Conservation (phyloP, 2,888 invertebrate species). For the Nomada hirtipes region DNA sequence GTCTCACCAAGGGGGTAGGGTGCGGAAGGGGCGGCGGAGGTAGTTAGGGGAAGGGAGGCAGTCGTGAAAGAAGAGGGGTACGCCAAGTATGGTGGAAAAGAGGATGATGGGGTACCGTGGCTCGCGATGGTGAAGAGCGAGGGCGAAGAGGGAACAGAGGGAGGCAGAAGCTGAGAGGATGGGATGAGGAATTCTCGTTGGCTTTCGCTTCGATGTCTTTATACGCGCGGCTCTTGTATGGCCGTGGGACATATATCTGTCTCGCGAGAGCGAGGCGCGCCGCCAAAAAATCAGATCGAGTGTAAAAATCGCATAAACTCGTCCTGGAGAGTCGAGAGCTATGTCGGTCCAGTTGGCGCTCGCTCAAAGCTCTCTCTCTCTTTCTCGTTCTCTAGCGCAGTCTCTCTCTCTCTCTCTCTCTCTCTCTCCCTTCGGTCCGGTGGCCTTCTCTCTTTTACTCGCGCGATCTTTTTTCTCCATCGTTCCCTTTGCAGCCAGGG, state of each 20-base stretch:
- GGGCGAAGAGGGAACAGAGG: conserved; percentile 61
- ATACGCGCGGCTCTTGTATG: conserved; percentile 84
- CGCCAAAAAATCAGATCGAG: conserved; percentile 84
- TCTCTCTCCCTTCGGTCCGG: conserved; percentile 28
- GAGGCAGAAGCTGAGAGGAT: conserved; percentile 74
- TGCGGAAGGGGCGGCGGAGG: conserved; percentile 35
- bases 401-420: conserved; percentile 22
- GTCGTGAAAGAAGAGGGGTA: conserved; percentile 69
- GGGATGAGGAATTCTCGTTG: conserved; percentile 85
- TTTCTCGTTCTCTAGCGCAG: conserved; percentile 43
- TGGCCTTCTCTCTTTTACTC: conserved; percentile 55
- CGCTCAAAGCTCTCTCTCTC: conserved; percentile 59
- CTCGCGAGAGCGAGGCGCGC: conserved; percentile 83
- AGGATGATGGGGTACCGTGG: conserved; percentile 78
- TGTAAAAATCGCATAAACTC: conserved; percentile 85
- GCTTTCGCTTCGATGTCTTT: conserved; percentile 84
- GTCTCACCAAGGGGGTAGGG: conserved; percentile 47
- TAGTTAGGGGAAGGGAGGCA: conserved; percentile 58
- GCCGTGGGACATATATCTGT: conserved; percentile 84
- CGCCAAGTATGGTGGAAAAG: conserved; percentile 83
- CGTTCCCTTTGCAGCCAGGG: conserved; percentile 65
- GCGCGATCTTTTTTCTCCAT: conserved; percentile 67
- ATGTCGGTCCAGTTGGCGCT: conserved; percentile 78
- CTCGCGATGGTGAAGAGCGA: conserved; percentile 63
- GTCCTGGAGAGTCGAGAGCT: conserved; percentile 82